These are phyloP conservation scores for Corythucha ciliata DNA, from an alignment of 2,888 invertebrate species.

Conservation along the genomic window DNA sequence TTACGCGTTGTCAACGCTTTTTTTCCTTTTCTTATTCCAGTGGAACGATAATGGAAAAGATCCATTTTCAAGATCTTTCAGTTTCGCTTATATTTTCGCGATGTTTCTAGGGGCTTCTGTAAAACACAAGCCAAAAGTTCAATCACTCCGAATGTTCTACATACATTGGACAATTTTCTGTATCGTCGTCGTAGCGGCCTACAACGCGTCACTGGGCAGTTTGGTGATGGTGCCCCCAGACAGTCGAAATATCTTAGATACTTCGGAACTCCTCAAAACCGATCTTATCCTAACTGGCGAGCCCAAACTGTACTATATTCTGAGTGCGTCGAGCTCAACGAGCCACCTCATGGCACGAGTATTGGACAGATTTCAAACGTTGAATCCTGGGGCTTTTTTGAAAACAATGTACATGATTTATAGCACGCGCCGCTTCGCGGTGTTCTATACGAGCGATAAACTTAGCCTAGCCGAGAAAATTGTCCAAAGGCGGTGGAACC, in stretches of 20 bases:
- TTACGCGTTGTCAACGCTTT: conserved; percentile 16
- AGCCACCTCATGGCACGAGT: conserved; percentile 25
- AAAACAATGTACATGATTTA: conserved; percentile 26
- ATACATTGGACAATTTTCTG: conserved; percentile 35
- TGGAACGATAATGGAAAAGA: conserved; percentile 12
- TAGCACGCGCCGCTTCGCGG: conserved; percentile 25
- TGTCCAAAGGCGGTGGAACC: background rate
- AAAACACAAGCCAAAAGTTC: conserved; percentile 28
- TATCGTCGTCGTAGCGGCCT: conserved; percentile 31
- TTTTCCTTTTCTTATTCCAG: conserved; percentile 12
- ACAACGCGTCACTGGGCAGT: conserved; percentile 33
- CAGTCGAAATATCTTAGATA: conserved; percentile 32
- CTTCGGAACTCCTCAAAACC: conserved; percentile 31
- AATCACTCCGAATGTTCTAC: conserved; percentile 31
- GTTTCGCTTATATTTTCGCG: conserved; percentile 27
- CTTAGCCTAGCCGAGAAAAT: conserved; percentile 11
- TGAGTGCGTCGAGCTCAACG: conserved; percentile 30
- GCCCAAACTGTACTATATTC: conserved; percentile 31
- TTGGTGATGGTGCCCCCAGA: conserved; percentile 35
- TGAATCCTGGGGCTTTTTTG: conserved; percentile 29
- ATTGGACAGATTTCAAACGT: conserved; percentile 29
- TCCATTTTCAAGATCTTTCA: conserved; percentile 13
- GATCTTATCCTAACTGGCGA: conserved; percentile 33
- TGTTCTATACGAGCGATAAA: conserved; percentile 26
- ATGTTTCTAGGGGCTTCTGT: conserved; percentile 33